Percentiles rank a stretch among this genome's conserved stretches.
These are phyloP conservation scores for Drosophila lacteicornis DNA, from an alignment of 1,140 invertebrate genomes.

Conservation along the genomic window DNA sequence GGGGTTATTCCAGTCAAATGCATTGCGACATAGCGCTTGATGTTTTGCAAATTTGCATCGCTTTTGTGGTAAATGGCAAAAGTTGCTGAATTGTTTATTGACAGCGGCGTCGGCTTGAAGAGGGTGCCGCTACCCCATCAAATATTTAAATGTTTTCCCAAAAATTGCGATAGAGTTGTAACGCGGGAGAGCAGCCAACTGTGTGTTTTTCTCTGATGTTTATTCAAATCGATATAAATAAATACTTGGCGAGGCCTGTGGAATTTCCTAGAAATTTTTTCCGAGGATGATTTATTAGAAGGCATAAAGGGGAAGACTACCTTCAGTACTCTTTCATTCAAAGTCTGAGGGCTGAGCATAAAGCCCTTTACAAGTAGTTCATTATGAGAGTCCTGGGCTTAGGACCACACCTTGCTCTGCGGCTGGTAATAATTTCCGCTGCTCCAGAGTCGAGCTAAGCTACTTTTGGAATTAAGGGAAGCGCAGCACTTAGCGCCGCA, in stretches of 20 bases:
- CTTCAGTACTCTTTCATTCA: constrained; percentile 1
- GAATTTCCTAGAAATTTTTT: constrained; percentile 1
- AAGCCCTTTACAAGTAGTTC: neutral
- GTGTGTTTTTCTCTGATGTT: constrained; percentile 10
- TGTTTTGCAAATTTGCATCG: constrained; percentile 67
- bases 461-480: constrained; percentile 67
- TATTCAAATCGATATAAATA: constrained; percentile 28
- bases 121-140: constrained; percentile 1
- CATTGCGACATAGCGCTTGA: constrained; percentile 50
- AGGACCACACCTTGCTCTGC: constrained; percentile 16
- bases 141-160: constrained; percentile 39
- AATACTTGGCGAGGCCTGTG: neutral
- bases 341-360: neutral
- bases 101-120: constrained; percentile 36
- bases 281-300: neutral
- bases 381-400: neutral
- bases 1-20: constrained; percentile 42
- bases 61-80: constrained; percentile 64
- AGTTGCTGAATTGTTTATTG: constrained; percentile 63
- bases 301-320: neutral
- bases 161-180: constrained; percentile 19
- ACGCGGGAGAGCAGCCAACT: neutral
- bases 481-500: constrained; percentile 58
- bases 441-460: constrained; percentile 57
- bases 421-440: constrained; percentile 1